These are phyloP conservation scores for Cossypha polioptera DNA, from an alignment of 2,797 vertebrate genomes.

Conservation along the genomic window DNA sequence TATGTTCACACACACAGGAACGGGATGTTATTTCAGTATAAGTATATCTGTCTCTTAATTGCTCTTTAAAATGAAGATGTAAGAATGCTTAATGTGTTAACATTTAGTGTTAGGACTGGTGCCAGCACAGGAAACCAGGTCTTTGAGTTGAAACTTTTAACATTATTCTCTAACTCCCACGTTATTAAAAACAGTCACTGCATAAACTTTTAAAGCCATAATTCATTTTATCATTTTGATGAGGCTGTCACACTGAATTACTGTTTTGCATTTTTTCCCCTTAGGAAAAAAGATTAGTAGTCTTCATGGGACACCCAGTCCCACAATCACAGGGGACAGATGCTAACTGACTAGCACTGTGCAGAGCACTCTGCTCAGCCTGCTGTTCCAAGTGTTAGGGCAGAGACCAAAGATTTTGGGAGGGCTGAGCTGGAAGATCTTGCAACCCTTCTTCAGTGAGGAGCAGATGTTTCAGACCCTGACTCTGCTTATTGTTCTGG, in stretches of 20 bases:
- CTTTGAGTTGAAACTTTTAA: slow-evolving; percentile 36
- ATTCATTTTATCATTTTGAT: slow-evolving; percentile 34
- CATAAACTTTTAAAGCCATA: slow-evolving; percentile 20
- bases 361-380: background rate
- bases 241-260: background rate
- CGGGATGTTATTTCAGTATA: background rate
- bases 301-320: background rate
- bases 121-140: slow-evolving; percentile 48
- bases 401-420: background rate
- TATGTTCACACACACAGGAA: background rate
- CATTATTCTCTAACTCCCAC: slow-evolving; percentile 7
- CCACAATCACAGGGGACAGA: background rate
- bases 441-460: background rate
- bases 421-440: background rate
- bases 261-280: slow-evolving; percentile 18
- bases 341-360: background rate
- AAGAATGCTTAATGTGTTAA: slow-evolving; percentile 32
- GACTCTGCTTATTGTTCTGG: background rate
- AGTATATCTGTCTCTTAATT: slow-evolving; percentile 1
- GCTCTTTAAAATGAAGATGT: slow-evolving; percentile 47
- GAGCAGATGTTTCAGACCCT: background rate
- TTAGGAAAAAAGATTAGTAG: background rate
- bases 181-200: background rate
- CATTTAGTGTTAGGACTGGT: background rate
- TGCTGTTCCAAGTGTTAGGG: background rate